Base-by-base conservation (phyloP, 2,113 vertebrate species). In the Daboia siamensis region DNA sequence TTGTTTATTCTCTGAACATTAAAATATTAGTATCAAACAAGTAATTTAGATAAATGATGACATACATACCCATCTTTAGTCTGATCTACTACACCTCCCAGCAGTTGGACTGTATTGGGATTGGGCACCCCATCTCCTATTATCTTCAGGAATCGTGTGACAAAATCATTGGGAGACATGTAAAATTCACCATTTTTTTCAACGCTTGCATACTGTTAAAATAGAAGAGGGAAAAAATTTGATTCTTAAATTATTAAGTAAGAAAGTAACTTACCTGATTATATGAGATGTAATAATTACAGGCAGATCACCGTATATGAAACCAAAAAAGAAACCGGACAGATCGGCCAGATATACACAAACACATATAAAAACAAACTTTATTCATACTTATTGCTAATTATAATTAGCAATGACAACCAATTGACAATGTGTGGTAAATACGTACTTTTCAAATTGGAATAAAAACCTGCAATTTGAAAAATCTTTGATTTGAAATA, bases 11-110 rank as follows among this genome's bases (percentile, higher is more conserved):
- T 89, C 23, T 39, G 29, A 26, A 52, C 39, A n/a, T 61, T 51
- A n/a, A 86, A 86, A 61, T 61, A 46, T n/a, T 23, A 92, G 44
- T 46, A 90, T 13, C 11, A 85, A 15, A 93, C 74, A 26, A 90
- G 91, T 9, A 93, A 86, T 90, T 84, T 54, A 92, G 90, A 90
- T 92, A 1, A 55, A 57, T 74, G 39, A 12, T 13, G 33, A 3
- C 61, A 54, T 52, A 96, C 98, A 95, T 95, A 99, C 98, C 98
- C 98, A 96, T 98, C 98, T 97, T 98, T 99, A 91, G 97, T 98
- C 96, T 99, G 98, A 97, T 99, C 98, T 96, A 98, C 97, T 92
- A 98, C 98, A 92, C 98, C 98, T 93, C 98, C 98, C 92, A 99
- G 96, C 85, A 98, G 97, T 92, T 97, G 96, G 20, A 98, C 97